These are phyloP conservation scores for Lepisosteus osseus DNA, from an alignment of 2,113 vertebrate genomes.

Conservation along the genomic window DNA sequence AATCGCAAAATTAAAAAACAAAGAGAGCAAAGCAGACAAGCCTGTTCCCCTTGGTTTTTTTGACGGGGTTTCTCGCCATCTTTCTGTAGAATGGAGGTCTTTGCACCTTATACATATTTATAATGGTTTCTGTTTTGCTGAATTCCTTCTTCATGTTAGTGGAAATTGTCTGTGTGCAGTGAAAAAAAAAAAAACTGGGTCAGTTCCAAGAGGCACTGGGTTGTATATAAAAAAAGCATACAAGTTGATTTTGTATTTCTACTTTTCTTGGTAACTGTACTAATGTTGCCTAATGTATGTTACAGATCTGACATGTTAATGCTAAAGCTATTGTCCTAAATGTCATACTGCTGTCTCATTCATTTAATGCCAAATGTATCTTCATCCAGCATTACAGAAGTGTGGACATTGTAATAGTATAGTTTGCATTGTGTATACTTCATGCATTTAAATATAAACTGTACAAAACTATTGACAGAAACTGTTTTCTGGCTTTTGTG, in stretches of 20 bases:
- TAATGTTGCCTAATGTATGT: slow-evolving; percentile 81
- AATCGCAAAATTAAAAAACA: background rate
- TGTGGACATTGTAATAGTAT: slow-evolving; percentile 90
- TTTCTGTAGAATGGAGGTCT: slow-evolving; percentile 62
- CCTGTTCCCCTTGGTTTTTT: background rate
- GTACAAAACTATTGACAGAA: slow-evolving; percentile 58
- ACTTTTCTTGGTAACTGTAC: slow-evolving; percentile 75
- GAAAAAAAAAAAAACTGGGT: slow-evolving; percentile 44
- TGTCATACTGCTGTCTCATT: slow-evolving; percentile 77
- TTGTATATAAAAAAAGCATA: slow-evolving; percentile 82
- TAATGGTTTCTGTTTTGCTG: slow-evolving; percentile 69
- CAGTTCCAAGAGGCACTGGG: slow-evolving; percentile 75
- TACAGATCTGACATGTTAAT: slow-evolving; percentile 63
- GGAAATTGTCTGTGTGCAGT: slow-evolving; percentile 23
- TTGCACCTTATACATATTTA: slow-evolving; percentile 79
- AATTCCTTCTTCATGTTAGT: slow-evolving; percentile 56
- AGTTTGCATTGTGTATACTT: slow-evolving; percentile 89
- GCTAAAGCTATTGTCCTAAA: slow-evolving; percentile 62
- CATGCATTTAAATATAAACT: slow-evolving; percentile 89
- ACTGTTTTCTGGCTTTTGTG: slow-evolving; percentile 1
- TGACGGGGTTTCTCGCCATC: slow-evolving; percentile 53
- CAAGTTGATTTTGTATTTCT: slow-evolving; percentile 75
- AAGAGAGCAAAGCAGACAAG: background rate
- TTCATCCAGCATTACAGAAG: slow-evolving; percentile 76
- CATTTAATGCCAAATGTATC: slow-evolving; percentile 83